Evolutionary conservation across 2,797 vertebrate genomes (phyloP).

Genomic region (Halcyon leucocephala): DNA sequence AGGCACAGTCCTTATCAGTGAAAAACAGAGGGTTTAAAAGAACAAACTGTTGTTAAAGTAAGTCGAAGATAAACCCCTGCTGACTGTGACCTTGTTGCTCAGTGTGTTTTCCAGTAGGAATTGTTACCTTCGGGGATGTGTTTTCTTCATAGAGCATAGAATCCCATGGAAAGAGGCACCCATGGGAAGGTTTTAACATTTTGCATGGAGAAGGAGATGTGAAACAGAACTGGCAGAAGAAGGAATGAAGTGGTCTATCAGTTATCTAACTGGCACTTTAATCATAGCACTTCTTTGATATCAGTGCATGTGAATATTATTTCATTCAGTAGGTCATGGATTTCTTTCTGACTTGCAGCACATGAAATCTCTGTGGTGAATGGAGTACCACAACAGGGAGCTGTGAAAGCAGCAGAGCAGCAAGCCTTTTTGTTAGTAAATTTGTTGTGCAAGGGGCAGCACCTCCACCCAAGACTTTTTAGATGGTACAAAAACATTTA

Average conservation of each 20-base stretch:
- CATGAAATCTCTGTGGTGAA: neutral
- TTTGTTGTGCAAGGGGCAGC: neutral
- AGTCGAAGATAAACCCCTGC: neutral
- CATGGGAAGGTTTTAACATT: neutral
- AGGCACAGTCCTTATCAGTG: neutral
- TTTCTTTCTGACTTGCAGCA: neutral
- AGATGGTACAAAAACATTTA: neutral
- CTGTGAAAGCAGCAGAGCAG: neutral
- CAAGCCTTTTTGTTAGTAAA: neutral
- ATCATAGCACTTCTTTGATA: neutral
- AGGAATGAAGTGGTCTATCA: neutral
- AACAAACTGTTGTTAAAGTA: neutral
- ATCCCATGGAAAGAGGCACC: neutral
- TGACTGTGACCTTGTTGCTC: slow-evolving; percentile 1
- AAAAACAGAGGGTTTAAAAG: neutral
- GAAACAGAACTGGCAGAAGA: neutral
- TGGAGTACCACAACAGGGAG: neutral
- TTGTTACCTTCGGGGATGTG: neutral
- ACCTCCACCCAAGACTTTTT: neutral
- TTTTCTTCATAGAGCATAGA: neutral
- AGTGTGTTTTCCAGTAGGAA: neutral
- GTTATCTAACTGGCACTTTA: neutral
- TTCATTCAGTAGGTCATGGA: neutral
- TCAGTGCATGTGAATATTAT: neutral
- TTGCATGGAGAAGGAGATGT: neutral